Conservation (phyloP, 2,888 invertebrate genomes). For the Monopis laevigella region DNA sequence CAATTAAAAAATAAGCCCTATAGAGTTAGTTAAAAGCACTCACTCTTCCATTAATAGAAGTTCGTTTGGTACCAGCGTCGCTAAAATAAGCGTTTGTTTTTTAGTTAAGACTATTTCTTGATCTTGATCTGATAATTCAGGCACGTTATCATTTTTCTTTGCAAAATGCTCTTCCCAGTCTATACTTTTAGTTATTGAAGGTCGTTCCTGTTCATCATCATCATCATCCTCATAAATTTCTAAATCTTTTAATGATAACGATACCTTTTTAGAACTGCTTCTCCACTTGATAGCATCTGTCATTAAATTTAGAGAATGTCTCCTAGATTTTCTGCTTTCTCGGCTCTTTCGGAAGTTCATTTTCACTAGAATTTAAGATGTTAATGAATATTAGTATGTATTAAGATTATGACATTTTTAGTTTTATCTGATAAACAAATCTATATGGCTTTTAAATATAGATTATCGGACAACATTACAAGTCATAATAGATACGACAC, state of each 20-base stretch:
- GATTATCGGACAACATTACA: too few relatives aligned
- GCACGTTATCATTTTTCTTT: constrained; percentile 28
- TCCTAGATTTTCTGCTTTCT: constrained; percentile 11
- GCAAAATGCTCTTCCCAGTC: constrained; percentile 50
- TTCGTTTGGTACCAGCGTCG: constrained; percentile 67
- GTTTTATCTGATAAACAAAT: too few relatives aligned
- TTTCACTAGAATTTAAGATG: constrained; percentile 15
- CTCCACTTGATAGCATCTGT: constrained; percentile 43
- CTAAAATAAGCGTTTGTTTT: constrained; percentile 57
- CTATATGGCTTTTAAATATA: too few relatives aligned
- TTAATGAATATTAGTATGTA: too few relatives aligned
- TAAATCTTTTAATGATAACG: constrained; percentile 31
- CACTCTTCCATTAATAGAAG: constrained; percentile 53
- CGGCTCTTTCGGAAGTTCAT: constrained; percentile 48
- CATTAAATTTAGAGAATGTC: constrained; percentile 35
- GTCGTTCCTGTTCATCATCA: constrained; percentile 23
- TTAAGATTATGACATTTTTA: too few relatives aligned
- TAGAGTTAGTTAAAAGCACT: constrained; percentile 11
- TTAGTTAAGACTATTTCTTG: constrained; percentile 50
- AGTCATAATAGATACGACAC: too few relatives aligned
- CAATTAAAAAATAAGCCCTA: background rate
- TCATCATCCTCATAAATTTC: constrained; percentile 35
- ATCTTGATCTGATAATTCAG: constrained; percentile 44
- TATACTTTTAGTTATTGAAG: constrained; percentile 23
- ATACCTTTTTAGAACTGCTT: constrained; percentile 29